Percentiles rank a stretch among this genome's conserved stretches.
Conservation (phyloP, 2,113 vertebrate species). For the Nothoprocta perdicaria region DNA sequence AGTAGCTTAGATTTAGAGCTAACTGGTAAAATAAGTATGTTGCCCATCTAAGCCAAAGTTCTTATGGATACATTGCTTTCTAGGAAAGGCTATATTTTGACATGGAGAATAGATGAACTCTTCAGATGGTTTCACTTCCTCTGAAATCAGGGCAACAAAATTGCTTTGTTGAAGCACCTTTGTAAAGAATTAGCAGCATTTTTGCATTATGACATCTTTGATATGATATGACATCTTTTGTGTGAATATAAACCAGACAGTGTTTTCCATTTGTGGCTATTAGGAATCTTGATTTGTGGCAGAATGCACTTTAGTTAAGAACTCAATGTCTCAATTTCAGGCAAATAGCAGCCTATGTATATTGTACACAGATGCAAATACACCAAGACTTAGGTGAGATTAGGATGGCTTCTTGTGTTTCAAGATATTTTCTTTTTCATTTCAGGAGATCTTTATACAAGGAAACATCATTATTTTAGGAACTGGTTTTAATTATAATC, state of each 20-base stretch:
- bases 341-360: neutral
- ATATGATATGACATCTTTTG: no score
- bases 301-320: neutral
- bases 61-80: neutral
- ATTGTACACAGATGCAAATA: neutral
- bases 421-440: neutral
- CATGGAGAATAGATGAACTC: neutral
- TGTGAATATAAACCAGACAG: no score
- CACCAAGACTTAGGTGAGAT: neutral
- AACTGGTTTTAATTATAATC: conserved; percentile 77
- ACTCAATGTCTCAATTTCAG: neutral
- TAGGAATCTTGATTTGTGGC: neutral
- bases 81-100: neutral
- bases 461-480: conserved; percentile 88
- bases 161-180: neutral
- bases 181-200: neutral
- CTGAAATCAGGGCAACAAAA: no score
- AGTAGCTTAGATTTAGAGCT: neutral
- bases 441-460: conserved; percentile 89
- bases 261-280: neutral
- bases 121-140: neutral
- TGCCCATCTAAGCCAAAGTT: neutral
- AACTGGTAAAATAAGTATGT: no score
- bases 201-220: neutral
- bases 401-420: neutral